phyloP scores from a whole-genome alignment of 2,888 invertebrate genomes.

The Parnassius glacialis region DNA sequence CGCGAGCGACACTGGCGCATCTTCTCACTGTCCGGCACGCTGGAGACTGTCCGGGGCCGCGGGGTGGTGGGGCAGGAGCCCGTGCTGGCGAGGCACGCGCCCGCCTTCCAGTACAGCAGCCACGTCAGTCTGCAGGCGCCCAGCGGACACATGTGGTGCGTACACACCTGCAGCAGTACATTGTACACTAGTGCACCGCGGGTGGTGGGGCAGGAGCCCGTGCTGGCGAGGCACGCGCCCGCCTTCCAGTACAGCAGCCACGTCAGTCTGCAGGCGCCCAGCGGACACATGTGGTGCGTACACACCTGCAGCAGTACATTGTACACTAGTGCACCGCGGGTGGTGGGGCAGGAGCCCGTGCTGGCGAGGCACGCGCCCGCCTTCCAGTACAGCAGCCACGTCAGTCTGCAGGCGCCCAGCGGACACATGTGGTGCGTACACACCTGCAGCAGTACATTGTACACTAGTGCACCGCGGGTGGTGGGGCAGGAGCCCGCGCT shows the following conservation, averaged over 20 bases:
- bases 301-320: not conserved
- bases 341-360: slow-evolving; percentile 98
- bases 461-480: slow-evolving; percentile 75
- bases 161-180: not conserved
- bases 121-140: slow-evolving; percentile 98
- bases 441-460: slow-evolving; percentile 44
- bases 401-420: slow-evolving; percentile 97
- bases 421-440: slow-evolving; percentile 95
- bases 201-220: slow-evolving; percentile 98
- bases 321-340: slow-evolving; percentile 62
- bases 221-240: slow-evolving; percentile 91
- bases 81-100: slow-evolving; percentile 90
- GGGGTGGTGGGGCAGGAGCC: slow-evolving; percentile 99
- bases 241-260: slow-evolving; percentile 97
- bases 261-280: slow-evolving; percentile 97
- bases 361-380: slow-evolving; percentile 93
- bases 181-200: slow-evolving; percentile 95
- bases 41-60: slow-evolving; percentile 96
- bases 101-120: slow-evolving; percentile 98
- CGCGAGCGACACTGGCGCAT: slow-evolving; percentile 99
- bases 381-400: slow-evolving; percentile 99
- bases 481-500: slow-evolving; percentile 98
- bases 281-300: slow-evolving; percentile 97
- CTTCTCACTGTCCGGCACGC: slow-evolving; percentile 94
- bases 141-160: slow-evolving; percentile 97